These are phyloP conservation scores for Hassar affinis DNA, from an alignment of 2,113 vertebrate species.

Conservation along the genomic window DNA sequence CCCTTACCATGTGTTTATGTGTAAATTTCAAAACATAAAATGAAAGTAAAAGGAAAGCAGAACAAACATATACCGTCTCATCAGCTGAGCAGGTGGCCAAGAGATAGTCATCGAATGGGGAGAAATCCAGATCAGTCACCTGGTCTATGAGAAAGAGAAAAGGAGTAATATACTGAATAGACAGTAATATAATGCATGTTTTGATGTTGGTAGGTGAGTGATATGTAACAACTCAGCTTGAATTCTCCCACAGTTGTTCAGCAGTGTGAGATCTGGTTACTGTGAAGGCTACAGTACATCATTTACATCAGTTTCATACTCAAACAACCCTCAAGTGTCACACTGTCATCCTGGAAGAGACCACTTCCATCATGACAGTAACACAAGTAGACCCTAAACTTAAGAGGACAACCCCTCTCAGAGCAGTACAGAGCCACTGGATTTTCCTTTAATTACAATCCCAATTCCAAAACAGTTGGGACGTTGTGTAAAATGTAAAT, in stretches of 20 bases:
- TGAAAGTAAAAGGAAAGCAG: background rate
- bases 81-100: constrained; percentile 88
- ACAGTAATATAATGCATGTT: background rate
- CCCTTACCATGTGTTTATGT: background rate
- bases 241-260: background rate
- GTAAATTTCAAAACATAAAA: background rate
- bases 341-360: background rate
- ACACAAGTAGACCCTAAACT: background rate
- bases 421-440: background rate
- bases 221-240: background rate
- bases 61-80: constrained; percentile 74
- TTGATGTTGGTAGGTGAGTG: background rate
- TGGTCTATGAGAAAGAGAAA: constrained; percentile 71
- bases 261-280: background rate
- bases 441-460: too few relatives aligned
- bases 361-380: background rate
- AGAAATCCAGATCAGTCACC: constrained; percentile 92
- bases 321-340: background rate
- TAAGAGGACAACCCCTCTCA: background rate
- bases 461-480: too few relatives aligned
- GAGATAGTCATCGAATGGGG: constrained; percentile 87
- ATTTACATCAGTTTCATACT: background rate
- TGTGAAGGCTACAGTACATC: background rate
- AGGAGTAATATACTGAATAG: constrained; percentile 23
- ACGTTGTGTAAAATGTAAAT: too few relatives aligned